A percentile compares a stretch with the other conserved stretches of the same genome.
These are phyloP conservation scores for Coregonus sp. DNA, from an alignment of 2,797 vertebrate genomes.

Conservation along the genomic window DNA sequence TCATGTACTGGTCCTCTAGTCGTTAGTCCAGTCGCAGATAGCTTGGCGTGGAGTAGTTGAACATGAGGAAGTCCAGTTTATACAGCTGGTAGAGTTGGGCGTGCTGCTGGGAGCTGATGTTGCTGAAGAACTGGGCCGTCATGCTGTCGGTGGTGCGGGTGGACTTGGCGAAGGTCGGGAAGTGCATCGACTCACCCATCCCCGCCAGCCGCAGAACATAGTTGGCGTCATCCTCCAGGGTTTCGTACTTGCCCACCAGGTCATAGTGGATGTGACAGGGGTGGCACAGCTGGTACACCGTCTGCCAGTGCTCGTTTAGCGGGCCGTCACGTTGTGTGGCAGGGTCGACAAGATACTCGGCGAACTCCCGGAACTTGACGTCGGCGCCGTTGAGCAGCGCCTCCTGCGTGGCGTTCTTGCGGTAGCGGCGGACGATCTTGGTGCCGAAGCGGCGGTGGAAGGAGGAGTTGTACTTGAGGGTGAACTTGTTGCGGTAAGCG, in stretches of 20 bases:
- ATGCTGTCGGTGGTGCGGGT: conserved; percentile 97
- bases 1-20: not conserved
- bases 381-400: conserved; percentile 86
- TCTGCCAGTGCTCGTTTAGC: conserved; percentile 98
- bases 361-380: conserved; percentile 92
- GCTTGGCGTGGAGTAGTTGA: conserved; percentile 95
- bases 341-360: conserved; percentile 90
- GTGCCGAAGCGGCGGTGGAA: conserved; percentile 98
- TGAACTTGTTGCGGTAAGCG: conserved; percentile 98
- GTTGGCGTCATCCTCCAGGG: conserved; percentile 92
- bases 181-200: conserved; percentile 83
- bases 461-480: conserved; percentile 96
- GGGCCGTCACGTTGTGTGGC: conserved; percentile 91
- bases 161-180: conserved; percentile 95
- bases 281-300: conserved; percentile 93
- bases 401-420: conserved; percentile 93
- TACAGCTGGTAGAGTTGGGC: conserved; percentile 92
- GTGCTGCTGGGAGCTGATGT: conserved; percentile 92
- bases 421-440: conserved; percentile 91
- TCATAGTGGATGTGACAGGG: conserved; percentile 98
- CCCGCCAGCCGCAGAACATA: conserved; percentile 88
- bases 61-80: conserved; percentile 98
- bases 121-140: conserved; percentile 97
- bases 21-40: conserved; percentile 91
- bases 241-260: conserved; percentile 97